Base-by-base conservation (phyloP, 2,113 vertebrate species). In the Ammodytes marinus region DNA sequence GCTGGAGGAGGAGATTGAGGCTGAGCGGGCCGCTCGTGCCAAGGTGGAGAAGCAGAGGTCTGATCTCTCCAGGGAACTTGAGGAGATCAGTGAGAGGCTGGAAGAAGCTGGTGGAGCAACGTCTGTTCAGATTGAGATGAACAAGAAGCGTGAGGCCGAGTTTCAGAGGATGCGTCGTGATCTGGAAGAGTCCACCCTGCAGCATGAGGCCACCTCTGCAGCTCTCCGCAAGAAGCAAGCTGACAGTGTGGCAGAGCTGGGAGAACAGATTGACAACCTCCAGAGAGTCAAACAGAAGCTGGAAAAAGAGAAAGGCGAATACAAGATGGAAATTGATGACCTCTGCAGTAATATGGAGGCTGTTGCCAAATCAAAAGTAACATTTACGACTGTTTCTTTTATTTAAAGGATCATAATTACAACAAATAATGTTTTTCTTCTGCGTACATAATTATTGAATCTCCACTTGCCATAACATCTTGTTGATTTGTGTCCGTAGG, bases 301-400 rank as follows among this genome's bases (percentile, higher is more conserved):
- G 91, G 96, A 98, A 95, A 97, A 98, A 80, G 97, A 99, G 92
- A 99, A 98, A 79, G 98, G 96, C 0, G 97, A 98, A 85, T 86
- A 95, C 80, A 99, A 96, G 95, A 97, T 99, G 97, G 97, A 98
- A 95, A 96, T 97, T 0, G 97, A 99, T 0, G 97, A 98, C 72
- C 93, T 98, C 3, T 77, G 85, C 0, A 96, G 96, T 85, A 98
- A 96, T 52, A 95, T 98, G 96, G 97, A 98, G 81, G 15, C 92
- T 4, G 84, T 98, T 40, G 95, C 97, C 14, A 98, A 97, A 92
- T 60, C 95, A 9, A 97, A 91, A n/a, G 89, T 91, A 66, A 49
- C 6, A n/a, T 72, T 61, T 17, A n/a, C 2, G 19, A n/a, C 61
- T 52, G 0, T 3, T 8, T 40, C 1, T 61, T 59, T 59, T 12